A percentile compares a stretch with the other conserved stretches of the same genome.
These are phyloP conservation scores for Pseudolaguvia tuberculata DNA, from an alignment of 2,113 vertebrate species.

Conservation along the genomic window DNA sequence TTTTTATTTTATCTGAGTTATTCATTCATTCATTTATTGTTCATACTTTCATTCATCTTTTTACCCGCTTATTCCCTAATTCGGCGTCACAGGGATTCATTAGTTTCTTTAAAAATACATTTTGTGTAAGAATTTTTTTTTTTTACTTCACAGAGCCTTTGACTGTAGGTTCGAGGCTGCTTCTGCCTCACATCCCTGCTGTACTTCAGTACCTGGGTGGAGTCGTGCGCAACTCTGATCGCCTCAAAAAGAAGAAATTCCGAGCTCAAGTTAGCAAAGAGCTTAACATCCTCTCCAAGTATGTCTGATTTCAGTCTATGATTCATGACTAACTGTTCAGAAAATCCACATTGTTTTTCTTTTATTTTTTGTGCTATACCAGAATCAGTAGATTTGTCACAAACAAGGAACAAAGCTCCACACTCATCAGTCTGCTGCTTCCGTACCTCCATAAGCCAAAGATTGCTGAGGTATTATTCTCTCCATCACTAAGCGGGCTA, in stretches of 20 bases:
- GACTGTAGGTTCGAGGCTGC: constrained; percentile 75
- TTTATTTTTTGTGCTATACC: constrained; percentile 12
- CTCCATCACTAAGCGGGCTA: not conserved
- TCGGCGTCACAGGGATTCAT: too few species aligned
- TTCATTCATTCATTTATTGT: too few species aligned
- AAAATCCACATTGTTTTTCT: not conserved
- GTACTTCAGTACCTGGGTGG: constrained; percentile 83
- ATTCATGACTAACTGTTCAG: not conserved
- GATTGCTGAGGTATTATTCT: constrained; percentile 70
- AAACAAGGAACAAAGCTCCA: constrained; percentile 83
- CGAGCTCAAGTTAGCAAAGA: constrained; percentile 84
- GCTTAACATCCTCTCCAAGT: constrained; percentile 95
- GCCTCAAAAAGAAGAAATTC: constrained; percentile 85
- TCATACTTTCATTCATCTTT: too few species aligned
- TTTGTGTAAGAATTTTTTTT: not conserved
- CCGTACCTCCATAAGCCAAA: constrained; percentile 81
- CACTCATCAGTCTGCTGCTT: constrained; percentile 82
- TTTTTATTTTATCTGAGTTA: too few species aligned
- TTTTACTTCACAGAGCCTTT: constrained; percentile 65
- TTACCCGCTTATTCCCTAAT: too few species aligned
- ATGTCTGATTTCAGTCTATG: constrained; percentile 53
- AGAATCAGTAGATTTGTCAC: constrained; percentile 78
- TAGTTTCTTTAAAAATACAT: too few species aligned
- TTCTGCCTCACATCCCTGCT: constrained; percentile 83
- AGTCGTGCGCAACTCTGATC: constrained; percentile 75